Base-by-base conservation (phyloP, 2,888 invertebrate species). In the Cristatella mucedo region DNA sequence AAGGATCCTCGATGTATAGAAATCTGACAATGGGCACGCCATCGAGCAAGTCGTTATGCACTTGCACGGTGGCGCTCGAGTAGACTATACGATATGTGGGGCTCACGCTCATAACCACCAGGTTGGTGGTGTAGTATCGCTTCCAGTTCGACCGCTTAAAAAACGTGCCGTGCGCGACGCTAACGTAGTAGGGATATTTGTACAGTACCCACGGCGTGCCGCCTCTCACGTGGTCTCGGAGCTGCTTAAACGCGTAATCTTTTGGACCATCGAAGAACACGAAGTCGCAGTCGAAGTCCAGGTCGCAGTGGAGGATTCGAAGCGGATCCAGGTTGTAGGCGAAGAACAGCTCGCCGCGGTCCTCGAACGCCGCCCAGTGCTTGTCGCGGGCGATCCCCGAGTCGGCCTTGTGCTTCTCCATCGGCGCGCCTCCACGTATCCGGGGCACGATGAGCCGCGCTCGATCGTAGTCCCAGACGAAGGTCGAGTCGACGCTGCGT, bases 321-420 rank as follows among this genome's bases (percentile, higher is more conserved):
- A 52, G 40, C 5, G 52, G 52, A 33, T 52, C 52, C n/a, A 52
- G 45, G 34, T 48, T 52, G 37, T 52, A 50, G 2, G 52, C 51
- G 36, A 50, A 53, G 40, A 43, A 46, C 13, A 52, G 43, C 29
- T 47, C 29, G 15, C 43, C 50, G 18, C 43, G 21, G 3, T 38
- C 38, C n/a, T 4, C 24, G 21, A 39, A 29, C 21, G 41, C 29
- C 45, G 47, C 47, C 52, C 52, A 52, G 42, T 52, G 50, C 33
- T 52, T 52, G 44, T 52, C 52, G n/a, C 52, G 16, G 15, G 49
- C 47, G 46, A 52, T 52, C 24, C 19, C 26, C 4, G 22, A 13
- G 5, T 22, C 24, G 30, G 49, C 50, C 31, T 48, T 40, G 16
- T 45, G 45, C 30, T 29, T 38, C 37, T 44, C 43, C 49, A 52